phyloP scores from a whole-genome alignment of 1,140 invertebrate genomes.

The Monomorium pharaonis region DNA sequence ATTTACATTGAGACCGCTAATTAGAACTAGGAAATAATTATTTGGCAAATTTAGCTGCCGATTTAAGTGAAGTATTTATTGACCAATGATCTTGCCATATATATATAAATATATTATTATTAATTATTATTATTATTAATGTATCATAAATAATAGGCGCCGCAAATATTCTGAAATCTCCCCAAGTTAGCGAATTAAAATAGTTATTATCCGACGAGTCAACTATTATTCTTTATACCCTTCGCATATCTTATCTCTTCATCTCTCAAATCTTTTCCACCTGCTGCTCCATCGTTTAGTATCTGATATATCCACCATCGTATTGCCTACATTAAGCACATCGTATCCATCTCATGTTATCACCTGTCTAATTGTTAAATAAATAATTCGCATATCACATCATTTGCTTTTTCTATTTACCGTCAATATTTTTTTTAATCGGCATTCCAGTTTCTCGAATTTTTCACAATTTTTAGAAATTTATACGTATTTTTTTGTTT shows the following conservation, averaged over 20 bases:
- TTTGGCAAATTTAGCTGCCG: conserved; percentile 73
- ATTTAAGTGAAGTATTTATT: conserved; percentile 79
- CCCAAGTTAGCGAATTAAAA: conserved; percentile 69
- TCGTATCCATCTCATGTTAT: conserved; percentile 70
- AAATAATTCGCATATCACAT: conserved; percentile 72
- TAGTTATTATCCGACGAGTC: conserved; percentile 70
- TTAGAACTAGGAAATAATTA: conserved; percentile 59
- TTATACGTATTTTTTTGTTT: background rate
- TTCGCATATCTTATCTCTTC: conserved; percentile 33
- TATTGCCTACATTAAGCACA: conserved; percentile 65
- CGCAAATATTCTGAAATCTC: conserved; percentile 72
- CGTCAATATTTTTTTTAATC: conserved; percentile 28
- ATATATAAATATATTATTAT: conserved; percentile 71
- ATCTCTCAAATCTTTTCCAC: conserved; percentile 25
- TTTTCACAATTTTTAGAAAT: background rate
- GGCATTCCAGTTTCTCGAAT: background rate
- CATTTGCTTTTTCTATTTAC: conserved; percentile 36
- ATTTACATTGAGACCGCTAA: background rate
- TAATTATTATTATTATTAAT: conserved; percentile 75
- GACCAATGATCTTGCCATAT: conserved; percentile 80
- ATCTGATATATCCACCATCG: conserved; percentile 37
- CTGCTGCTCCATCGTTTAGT: conserved; percentile 25
- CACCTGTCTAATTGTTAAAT: conserved; percentile 74
- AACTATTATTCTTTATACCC: conserved; percentile 66
- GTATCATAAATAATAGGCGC: conserved; percentile 70